Base-by-base conservation (phyloP, 2,888 invertebrate genomes). In the Mesochorus sp. region DNA sequence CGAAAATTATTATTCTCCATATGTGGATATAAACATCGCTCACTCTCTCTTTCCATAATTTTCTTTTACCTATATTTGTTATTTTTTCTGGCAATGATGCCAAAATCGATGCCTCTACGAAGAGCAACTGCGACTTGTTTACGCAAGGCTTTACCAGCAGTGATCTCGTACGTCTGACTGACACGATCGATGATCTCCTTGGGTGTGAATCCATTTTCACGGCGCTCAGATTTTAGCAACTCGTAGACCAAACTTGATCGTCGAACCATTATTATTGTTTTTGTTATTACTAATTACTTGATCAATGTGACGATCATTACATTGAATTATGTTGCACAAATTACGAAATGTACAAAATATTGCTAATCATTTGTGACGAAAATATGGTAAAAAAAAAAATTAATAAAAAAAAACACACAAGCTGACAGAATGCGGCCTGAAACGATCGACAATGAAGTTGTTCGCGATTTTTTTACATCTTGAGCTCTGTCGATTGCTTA, bases 31-130 rank as follows among this genome's bases (percentile, higher is more conserved):
- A 14, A 42, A 3, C 19, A n/a, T 21, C 34, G 4, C 12, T 55
- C 10, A 14, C 37, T 61, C 14, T 4, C 2, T 55, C 53, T 42
- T 10, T n/a, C n/a, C n/a, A n/a, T n/a, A n/a, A n/a, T n/a, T 51
- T 39, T 26, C 21, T 28, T 17, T 39, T 28, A 85, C 89, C 83
- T 88, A 74, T 86, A 89, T 78, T 83, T 87, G n/a, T 88, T 86
- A 4, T 79, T 78, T 44, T 74, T 80, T 61, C 83, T 88, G 28
- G 81, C 74, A 2, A 89, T 77, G 51, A 89, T 86, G 3, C 88
- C 89, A 59, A 84, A 89, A 78, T 86, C 84, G 55, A 89, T 67
- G 3, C 89, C 89, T 1, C 86, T 85, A 1, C 84, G 84, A 26
- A 89, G 82, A 2, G 89, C 89, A 21, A 84, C 70, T 4, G 79